Percentiles rank a stretch among this genome's conserved stretches.
phyloP scores from a whole-genome alignment of 2,797 vertebrate species.

The Ataeniobius toweri region DNA sequence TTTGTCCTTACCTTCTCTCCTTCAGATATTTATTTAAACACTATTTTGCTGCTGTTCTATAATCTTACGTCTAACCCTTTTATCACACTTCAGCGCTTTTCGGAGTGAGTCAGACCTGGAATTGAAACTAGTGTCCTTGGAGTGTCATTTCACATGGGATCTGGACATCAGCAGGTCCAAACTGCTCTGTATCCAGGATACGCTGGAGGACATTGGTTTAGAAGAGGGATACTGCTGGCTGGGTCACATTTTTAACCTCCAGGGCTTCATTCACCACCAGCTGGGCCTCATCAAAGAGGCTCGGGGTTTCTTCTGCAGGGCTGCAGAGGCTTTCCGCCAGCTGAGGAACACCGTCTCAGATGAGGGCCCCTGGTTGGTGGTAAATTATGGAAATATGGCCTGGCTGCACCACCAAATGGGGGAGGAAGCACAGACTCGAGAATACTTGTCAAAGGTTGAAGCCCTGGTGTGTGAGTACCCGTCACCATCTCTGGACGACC shows the following conservation, averaged over 20 bases:
- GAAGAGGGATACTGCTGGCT: slow-evolving; percentile 62
- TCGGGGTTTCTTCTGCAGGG: slow-evolving; percentile 37
- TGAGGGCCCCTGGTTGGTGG: slow-evolving; percentile 63
- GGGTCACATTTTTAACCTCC: slow-evolving; percentile 71
- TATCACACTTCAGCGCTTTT: slow-evolving; percentile 10
- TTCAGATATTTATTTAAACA: background rate
- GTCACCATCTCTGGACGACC: slow-evolving; percentile 44
- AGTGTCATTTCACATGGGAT: slow-evolving; percentile 72
- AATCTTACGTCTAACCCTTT: background rate
- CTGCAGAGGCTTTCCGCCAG: slow-evolving; percentile 49
- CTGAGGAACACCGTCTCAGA: slow-evolving; percentile 34
- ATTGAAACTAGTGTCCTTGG: slow-evolving; percentile 45
- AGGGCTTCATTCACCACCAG: slow-evolving; percentile 52
- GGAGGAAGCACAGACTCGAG: slow-evolving; percentile 27
- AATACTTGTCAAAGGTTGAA: slow-evolving; percentile 33
- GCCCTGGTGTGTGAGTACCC: slow-evolving; percentile 49
- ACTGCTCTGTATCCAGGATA: slow-evolving; percentile 22
- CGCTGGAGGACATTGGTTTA: slow-evolving; percentile 47
- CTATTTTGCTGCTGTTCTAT: background rate
- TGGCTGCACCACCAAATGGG: slow-evolving; percentile 55
- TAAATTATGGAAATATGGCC: slow-evolving; percentile 65
- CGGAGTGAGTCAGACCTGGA: background rate
- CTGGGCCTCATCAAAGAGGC: slow-evolving; percentile 36
- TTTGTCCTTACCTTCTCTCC: background rate
- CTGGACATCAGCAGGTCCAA: slow-evolving; percentile 6